phyloP scores from a whole-genome alignment of 64 coral and sea anemone genomes.

The Acropora yongei region DNA sequence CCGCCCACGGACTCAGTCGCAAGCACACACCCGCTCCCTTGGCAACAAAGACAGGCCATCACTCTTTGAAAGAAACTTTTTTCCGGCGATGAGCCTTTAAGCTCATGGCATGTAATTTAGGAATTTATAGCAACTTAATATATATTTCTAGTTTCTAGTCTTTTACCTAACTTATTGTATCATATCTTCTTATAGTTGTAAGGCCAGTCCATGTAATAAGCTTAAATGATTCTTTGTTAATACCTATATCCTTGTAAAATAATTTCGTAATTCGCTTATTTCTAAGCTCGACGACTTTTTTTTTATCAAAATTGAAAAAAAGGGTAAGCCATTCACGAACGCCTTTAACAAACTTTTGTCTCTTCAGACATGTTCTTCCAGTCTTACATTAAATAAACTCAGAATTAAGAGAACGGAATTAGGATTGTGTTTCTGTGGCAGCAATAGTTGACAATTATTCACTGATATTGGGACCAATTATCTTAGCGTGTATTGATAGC shows the following conservation, averaged over 20 bases:
- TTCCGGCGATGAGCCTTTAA: neutral
- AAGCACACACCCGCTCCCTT: neutral
- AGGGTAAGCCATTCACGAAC: too few species aligned
- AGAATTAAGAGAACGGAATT: too few species aligned
- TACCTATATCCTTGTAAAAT: neutral
- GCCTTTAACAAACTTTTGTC: too few species aligned
- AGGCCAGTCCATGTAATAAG: neutral
- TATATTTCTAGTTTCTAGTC: neutral
- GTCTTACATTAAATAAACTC: too few species aligned
- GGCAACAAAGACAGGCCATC: neutral
- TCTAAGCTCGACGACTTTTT: too few species aligned
- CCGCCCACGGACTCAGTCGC: neutral
- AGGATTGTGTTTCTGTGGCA: too few species aligned
- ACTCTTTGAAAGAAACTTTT: neutral
- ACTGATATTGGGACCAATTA: too few species aligned
- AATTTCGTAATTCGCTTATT: neutral
- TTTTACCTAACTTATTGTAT: neutral
- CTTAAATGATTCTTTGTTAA: neutral
- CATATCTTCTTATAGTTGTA: neutral
- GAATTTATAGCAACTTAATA: neutral
- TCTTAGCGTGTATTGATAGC: too few species aligned
- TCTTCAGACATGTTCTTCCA: too few species aligned
- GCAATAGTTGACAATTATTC: too few species aligned
- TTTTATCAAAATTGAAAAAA: too few species aligned
- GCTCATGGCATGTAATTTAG: neutral